Evolutionary conservation across 92 coral and sea anemone species (phyloP).

Genomic region (Pocillopora grandis): DNA sequence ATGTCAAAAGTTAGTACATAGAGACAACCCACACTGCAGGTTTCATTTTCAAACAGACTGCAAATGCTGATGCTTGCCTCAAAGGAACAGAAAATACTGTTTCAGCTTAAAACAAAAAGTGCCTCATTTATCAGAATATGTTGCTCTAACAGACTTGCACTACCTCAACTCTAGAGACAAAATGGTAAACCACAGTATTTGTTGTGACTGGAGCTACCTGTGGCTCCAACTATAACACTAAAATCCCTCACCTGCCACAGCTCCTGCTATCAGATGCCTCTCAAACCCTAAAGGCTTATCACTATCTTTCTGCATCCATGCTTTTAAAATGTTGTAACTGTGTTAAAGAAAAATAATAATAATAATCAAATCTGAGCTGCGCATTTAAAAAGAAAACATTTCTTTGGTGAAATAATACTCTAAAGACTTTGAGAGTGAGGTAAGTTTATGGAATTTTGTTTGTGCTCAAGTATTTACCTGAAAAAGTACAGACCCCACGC

Average conservation of each 20-base stretch:
- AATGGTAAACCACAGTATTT: too few relatives aligned
- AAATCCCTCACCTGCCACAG: conserved; percentile 66
- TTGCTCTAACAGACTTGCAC: too few relatives aligned
- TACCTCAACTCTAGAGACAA: too few relatives aligned
- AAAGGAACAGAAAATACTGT: too few relatives aligned
- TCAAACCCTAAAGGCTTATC: conserved; percentile 71
- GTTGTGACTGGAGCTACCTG: too few relatives aligned
- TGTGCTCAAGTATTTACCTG: conserved; percentile 54
- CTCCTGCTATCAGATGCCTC: conserved; percentile 81
- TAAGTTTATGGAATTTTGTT: not conserved
- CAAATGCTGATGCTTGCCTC: too few relatives aligned
- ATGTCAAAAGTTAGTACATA: too few relatives aligned
- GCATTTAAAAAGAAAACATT: not conserved
- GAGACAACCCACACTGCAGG: too few relatives aligned
- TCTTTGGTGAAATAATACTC: too few relatives aligned
- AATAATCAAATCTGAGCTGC: not conserved
- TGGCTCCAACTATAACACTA: not conserved
- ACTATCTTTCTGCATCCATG: conserved; percentile 85
- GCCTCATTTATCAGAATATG: too few relatives aligned
- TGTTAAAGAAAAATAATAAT: not conserved
- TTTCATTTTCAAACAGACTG: too few relatives aligned
- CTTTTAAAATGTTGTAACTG: conserved; percentile 92
- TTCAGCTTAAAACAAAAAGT: too few relatives aligned
- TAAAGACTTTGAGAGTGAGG: not conserved
- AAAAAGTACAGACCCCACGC: conserved; percentile 99